Conservation (phyloP, 2,888 invertebrate genomes). For the Dasypogon diadema region DNA sequence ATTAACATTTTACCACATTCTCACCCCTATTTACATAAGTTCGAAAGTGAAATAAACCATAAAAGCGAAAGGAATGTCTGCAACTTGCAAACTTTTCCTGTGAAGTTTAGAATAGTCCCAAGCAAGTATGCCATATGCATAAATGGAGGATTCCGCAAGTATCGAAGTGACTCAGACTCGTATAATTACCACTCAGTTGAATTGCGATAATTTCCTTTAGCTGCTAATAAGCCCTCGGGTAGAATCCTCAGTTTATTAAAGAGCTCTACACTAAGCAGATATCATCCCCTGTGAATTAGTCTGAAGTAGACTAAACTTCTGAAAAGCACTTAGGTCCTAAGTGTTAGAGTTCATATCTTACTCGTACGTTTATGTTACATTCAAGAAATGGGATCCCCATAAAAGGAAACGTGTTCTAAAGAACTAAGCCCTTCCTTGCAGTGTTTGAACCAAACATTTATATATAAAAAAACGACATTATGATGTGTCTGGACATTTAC, state of each 20-base stretch:
- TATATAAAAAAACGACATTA: too few species aligned
- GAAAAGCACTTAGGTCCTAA: constrained; percentile 25
- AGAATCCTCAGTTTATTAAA: constrained; percentile 29
- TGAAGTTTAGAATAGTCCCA: too few species aligned
- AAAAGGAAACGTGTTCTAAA: too few species aligned
- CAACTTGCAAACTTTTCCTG: background rate
- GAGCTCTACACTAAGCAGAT: constrained; percentile 14
- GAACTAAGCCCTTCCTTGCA: too few species aligned
- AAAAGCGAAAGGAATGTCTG: constrained; percentile 1
- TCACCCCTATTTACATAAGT: constrained; percentile 8
- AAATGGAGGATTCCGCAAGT: background rate
- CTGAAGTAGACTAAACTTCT: constrained; percentile 9
- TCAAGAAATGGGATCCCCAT: background rate
- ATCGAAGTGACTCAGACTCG: constrained; percentile 15
- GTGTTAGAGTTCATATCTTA: background rate
- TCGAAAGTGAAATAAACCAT: constrained; percentile 19
- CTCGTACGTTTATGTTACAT: constrained; percentile 11
- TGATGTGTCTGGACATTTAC: too few species aligned
- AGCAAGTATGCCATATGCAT: background rate
- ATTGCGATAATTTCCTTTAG: too few species aligned
- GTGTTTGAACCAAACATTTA: too few species aligned
- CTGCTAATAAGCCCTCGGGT: background rate
- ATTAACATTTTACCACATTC: background rate
- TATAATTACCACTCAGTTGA: constrained; percentile 4
- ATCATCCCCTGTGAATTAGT: constrained; percentile 11